Conservation (phyloP, 1,140 invertebrate species). For the Subanguina moxae region DNA sequence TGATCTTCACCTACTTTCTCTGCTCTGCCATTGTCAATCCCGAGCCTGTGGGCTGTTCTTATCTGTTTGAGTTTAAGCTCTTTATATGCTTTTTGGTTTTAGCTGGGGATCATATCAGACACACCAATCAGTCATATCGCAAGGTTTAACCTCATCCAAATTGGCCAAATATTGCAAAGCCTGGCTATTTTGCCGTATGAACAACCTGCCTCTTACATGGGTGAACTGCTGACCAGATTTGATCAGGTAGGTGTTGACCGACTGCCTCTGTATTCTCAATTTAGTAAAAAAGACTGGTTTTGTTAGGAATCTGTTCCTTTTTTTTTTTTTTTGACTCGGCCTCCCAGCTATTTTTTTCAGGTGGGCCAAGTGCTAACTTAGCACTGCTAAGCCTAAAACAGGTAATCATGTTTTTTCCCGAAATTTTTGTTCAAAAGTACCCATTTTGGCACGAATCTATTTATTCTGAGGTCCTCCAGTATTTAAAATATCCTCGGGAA, state of each 20-base stretch:
- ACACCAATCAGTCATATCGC: conserved; percentile 84
- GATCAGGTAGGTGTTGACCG: conserved; percentile 65
- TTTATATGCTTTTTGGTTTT: background rate
- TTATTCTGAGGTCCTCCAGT: too few species aligned
- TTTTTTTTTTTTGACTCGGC: too few species aligned
- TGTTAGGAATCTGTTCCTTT: too few species aligned
- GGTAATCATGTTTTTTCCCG: too few species aligned
- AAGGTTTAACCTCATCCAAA: conserved; percentile 85
- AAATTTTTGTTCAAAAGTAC: too few species aligned
- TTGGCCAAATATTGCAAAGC: conserved; percentile 81
- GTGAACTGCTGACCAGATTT: conserved; percentile 73
- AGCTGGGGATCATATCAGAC: conserved; percentile 79
- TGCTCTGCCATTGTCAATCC: conserved; percentile 93
- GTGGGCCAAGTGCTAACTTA: too few species aligned
- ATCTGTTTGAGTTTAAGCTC: conserved; percentile 77
- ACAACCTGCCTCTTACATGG: conserved; percentile 63
- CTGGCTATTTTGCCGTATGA: conserved; percentile 68
- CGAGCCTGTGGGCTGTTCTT: conserved; percentile 79
- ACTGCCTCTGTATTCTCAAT: too few species aligned
- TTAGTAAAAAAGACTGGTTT: too few species aligned
- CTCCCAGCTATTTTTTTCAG: too few species aligned
- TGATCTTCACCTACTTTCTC: conserved; percentile 88
- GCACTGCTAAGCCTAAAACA: too few species aligned
- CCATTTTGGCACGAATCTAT: too few species aligned
- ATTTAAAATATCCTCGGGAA: too few species aligned